These are phyloP conservation scores for Aspiorhynchus laticeps DNA, from an alignment of 2,113 vertebrate genomes.

Conservation along the genomic window DNA sequence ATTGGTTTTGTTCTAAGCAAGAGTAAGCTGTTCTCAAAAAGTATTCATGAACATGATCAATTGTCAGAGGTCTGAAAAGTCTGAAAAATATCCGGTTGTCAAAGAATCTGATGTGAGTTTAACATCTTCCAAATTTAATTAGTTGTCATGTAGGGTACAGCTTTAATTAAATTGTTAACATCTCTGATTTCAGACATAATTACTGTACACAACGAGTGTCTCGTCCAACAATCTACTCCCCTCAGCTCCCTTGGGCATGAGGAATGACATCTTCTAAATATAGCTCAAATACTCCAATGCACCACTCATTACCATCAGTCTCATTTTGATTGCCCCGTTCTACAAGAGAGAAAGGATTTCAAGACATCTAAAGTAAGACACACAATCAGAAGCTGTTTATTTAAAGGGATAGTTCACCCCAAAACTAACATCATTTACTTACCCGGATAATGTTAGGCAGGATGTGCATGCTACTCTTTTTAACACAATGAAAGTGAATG, in stretches of 20 bases:
- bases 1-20: neutral
- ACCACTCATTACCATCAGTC: slow-evolving; percentile 12
- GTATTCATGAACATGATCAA: neutral
- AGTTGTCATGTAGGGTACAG: neutral
- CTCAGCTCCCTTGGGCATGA: neutral
- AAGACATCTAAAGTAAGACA: neutral
- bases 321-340: slow-evolving; percentile 3
- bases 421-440: neutral
- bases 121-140: neutral
- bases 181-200: neutral
- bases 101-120: neutral
- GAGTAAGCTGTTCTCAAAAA: neutral
- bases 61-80: too few species aligned
- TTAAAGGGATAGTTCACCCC: neutral
- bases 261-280: slow-evolving; percentile 11
- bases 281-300: neutral
- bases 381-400: neutral
- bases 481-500: neutral
- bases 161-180: neutral
- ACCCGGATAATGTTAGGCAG: neutral
- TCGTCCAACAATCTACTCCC: neutral
- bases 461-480: neutral
- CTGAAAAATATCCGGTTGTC: neutral
- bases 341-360: neutral
- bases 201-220: neutral